Evolutionary conservation across 2,113 vertebrate genomes (phyloP), one percentile per base, ranked within the genome.

Genomic region (Bufo gargarizans): DNA sequence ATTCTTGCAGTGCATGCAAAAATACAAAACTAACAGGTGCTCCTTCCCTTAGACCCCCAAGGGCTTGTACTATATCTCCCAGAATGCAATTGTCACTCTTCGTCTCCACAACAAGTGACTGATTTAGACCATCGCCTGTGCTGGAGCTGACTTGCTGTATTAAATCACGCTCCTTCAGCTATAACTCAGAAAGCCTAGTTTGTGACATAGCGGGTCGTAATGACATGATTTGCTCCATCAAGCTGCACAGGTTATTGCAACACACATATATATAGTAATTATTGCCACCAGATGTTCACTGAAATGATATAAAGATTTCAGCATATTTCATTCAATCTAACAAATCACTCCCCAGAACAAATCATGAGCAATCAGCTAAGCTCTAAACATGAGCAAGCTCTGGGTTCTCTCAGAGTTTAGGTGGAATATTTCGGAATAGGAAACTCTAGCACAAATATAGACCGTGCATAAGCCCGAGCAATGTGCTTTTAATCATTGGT

Each of bases 301-400:
- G 47, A 53, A 53, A 78, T 77, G 76, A 65, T 76, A 77, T 77
- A 61, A 43, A 78, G 71, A 86, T 86, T 56, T 86, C 74, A 78
- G 85, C 59, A 86, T 78, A 86, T 78, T 77, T 86, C 76, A 63
- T 49, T 77, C 74, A 86, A 65, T 65, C 13, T 45, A 33, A 78
- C 74, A 78, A 78, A 78, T 78, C 74, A 33, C 45, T 61, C n/a
- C 47, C 56, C 20, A 86, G 63, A 85, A 76, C 84, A 74, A 85
- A 86, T 86, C 85, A 86, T 19, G 59, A 78, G 85, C 85, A 86
- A 86, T 86, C 76, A 77, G 58, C 85, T 78, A 16, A 19, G 71
- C 71, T 22, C 43, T 22, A 53, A 86, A 78, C 77, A 69, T 50
- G 11, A 83, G 81, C 65, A 63, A 83, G 69, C 20, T 69, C 81